phyloP scores from a whole-genome alignment of 2,888 invertebrate species.

The Zygogramma bicolorata region DNA sequence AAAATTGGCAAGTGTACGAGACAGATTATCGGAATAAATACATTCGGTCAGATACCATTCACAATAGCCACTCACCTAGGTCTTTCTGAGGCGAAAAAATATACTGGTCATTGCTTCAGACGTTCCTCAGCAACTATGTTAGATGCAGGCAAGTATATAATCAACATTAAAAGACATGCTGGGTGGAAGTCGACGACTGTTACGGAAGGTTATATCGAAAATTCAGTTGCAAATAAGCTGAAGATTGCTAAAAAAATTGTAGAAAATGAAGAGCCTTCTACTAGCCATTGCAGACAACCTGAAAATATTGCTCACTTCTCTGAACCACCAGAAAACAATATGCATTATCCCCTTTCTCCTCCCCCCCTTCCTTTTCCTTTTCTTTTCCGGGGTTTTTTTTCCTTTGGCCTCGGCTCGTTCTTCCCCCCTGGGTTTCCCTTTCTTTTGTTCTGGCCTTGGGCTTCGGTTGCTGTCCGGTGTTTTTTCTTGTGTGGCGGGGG shows the following conservation, averaged over 20 bases:
- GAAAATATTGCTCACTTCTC: conserved; percentile 1
- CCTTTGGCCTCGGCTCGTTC: no score
- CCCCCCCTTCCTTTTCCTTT: no score
- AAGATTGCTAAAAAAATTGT: conserved; percentile 7
- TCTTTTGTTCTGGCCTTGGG: no score
- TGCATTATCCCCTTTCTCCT: no score
- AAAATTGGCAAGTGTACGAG: conserved; percentile 13
- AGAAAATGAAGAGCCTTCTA: conserved; percentile 12
- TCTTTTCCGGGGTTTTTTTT: no score
- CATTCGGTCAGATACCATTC: conserved; percentile 6
- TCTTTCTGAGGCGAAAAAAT: background rate
- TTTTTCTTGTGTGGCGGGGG: no score
- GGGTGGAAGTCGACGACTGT: no score
- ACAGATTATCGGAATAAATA: conserved; percentile 14
- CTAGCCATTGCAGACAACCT: conserved; percentile 1
- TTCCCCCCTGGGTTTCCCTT: no score
- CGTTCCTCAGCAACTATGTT: no score
- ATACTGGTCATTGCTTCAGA: background rate
- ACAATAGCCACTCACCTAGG: background rate
- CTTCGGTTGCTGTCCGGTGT: no score
- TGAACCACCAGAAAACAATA: conserved; percentile 11
- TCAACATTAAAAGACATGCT: no score
- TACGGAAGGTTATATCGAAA: background rate
- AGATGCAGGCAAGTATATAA: no score
- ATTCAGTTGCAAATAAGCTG: conserved; percentile 3